Base-by-base conservation (phyloP, 2,113 vertebrate genomes). In the Rhabdomys dilectus region DNA sequence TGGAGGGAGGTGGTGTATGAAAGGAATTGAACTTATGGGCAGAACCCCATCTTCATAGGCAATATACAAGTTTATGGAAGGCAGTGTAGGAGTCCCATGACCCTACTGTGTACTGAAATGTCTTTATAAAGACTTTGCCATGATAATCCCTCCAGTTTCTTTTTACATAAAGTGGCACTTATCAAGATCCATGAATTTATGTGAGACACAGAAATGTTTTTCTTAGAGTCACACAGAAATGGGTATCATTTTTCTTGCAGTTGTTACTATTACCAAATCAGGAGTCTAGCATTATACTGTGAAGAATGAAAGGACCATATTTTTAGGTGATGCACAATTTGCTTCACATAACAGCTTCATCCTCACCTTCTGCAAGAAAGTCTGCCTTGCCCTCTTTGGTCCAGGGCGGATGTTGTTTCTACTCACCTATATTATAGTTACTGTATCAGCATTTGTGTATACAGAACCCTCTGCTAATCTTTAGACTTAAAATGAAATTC, bases 401-500 rank as follows among this genome's bases (percentile, higher is more conserved):
- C 70, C 31, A 6, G 6, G 15, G 5, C 36, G 56, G 1, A 36
- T 78, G 0, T n/a, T 77, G 45, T 15, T 73, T 93, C 66, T 68
- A n/a, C 45, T 45, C 34, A 45, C 62, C 48, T 58, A 42, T 31
- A 10, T 48, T 76, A 51, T 5, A 21, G 21, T 17, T 78, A 85
- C 22, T 29, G 31, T 26, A n/a, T 15, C 58, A 17, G 76, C 24
- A 68, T 89, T 7, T 68, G 3, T 68, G 29, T 51, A 2, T 51
- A 12, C 34, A 91, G 53, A 96, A 48, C 1, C 5, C 66, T 91
- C 73, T 78, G 36, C 8, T 76, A 64, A 16, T 36, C 17, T 70
- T 13, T 81, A 64, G 82, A 91, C 5, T 78, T 94, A 15, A 96
- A 88, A 80, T 51, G 19, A 91, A 94, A 19, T 68, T 91, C 87